Conservation (phyloP, 2,797 vertebrate genomes). For the Halcyon badia region DNA sequence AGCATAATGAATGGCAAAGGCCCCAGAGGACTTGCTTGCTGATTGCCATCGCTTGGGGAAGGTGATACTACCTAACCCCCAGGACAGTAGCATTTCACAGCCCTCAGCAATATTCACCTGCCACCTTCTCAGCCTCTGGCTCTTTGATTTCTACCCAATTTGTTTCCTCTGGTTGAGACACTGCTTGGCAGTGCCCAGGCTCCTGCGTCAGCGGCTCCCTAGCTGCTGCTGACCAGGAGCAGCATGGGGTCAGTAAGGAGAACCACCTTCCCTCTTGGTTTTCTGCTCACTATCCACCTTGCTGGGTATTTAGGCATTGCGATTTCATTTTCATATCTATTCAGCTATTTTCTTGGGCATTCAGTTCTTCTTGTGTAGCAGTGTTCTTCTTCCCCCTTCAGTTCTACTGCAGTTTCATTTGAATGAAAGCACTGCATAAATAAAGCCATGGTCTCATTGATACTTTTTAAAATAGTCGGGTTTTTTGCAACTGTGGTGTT, state of each 20-base stretch:
- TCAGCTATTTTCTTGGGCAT: background rate
- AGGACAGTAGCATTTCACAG: background rate
- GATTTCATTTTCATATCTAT: background rate
- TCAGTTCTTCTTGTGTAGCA: background rate
- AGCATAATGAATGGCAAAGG: background rate
- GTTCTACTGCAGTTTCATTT: background rate
- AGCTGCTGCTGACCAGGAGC: background rate
- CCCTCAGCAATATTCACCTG: background rate
- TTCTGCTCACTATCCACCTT: background rate
- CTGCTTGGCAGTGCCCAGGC: accelerated
- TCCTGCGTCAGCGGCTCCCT: background rate
- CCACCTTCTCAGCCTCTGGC: background rate
- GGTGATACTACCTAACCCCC: background rate
- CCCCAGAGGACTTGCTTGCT: background rate
- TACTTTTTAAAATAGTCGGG: background rate
- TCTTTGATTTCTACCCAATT: background rate
- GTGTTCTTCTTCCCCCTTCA: background rate
- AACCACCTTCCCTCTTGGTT: background rate
- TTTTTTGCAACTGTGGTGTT: background rate
- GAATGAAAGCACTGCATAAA: background rate
- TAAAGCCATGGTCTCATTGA: accelerated
- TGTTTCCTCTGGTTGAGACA: background rate
- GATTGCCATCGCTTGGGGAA: accelerated
- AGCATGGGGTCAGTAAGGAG: accelerated
- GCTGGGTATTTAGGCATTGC: background rate